phyloP scores from a whole-genome alignment of 1,140 invertebrate species.

The Acromyrmex echinatior region DNA sequence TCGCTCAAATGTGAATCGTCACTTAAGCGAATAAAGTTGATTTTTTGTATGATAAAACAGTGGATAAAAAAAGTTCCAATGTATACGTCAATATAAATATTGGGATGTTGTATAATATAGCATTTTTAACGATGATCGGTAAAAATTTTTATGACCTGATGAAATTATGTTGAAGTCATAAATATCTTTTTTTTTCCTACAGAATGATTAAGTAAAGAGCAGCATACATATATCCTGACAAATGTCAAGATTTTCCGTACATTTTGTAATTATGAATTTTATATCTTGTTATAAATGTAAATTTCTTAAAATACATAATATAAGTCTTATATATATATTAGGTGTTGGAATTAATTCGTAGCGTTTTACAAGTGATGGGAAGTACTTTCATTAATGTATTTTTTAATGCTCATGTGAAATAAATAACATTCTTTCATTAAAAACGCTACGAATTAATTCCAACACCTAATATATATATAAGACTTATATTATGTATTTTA shows the following conservation, averaged over 20 bases:
- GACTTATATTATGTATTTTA: neutral
- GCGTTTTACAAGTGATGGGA: no score
- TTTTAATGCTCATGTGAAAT: no score
- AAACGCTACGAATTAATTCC: no score
- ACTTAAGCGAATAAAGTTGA: neutral
- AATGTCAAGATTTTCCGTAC: slow-evolving; percentile 6
- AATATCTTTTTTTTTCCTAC: neutral
- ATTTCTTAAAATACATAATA: neutral
- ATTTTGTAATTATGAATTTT: neutral
- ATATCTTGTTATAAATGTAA: neutral
- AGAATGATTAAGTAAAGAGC: neutral
- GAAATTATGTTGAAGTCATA: neutral
- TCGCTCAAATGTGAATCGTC: neutral
- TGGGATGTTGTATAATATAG: neutral
- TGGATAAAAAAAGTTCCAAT: neutral
- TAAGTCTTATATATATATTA: neutral
- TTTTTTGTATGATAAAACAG: neutral
- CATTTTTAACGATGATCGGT: neutral
- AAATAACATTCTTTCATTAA: no score
- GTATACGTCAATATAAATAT: neutral
- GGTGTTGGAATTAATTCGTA: no score
- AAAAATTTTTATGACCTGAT: neutral
- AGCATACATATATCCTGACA: neutral
- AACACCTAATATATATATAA: no score
- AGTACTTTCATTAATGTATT: no score